Evolutionary conservation across 1,140 invertebrate species (phyloP).

Genomic region (Papilio glaucus): DNA sequence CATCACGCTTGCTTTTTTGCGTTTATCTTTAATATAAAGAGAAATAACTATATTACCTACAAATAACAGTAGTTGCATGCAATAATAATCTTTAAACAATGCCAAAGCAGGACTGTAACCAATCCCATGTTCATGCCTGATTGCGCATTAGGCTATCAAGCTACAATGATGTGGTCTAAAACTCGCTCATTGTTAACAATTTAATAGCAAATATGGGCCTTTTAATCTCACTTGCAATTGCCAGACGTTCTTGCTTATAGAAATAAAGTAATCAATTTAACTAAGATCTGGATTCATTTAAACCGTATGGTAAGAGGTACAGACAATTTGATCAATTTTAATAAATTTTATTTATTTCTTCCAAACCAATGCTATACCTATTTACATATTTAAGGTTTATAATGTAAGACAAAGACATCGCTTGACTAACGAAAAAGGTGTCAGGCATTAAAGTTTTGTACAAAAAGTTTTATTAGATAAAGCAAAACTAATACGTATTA

Average conservation of each 20-base stretch:
- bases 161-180: conserved; percentile 13
- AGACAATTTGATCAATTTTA: too few relatives aligned
- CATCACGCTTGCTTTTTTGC: neutral
- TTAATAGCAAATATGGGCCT: neutral
- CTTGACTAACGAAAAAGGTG: too few relatives aligned
- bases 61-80: neutral
- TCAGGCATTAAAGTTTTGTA: too few relatives aligned
- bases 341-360: too few relatives aligned
- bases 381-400: too few relatives aligned
- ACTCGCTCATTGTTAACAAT: neutral
- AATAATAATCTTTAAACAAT: neutral
- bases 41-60: neutral
- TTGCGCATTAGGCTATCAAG: conserved; percentile 9
- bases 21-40: neutral
- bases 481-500: too few relatives aligned
- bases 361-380: too few relatives aligned
- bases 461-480: too few relatives aligned
- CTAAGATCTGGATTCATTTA: neutral
- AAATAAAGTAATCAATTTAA: neutral
- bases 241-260: neutral
- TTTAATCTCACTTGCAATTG: conserved; percentile 1
- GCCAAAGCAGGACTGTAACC: neutral
- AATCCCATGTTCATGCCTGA: conserved; percentile 11
- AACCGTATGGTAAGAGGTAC: too few relatives aligned
- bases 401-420: too few relatives aligned